Base-by-base conservation (phyloP, 2,888 invertebrate species). In the Horisme vitalbata region DNA sequence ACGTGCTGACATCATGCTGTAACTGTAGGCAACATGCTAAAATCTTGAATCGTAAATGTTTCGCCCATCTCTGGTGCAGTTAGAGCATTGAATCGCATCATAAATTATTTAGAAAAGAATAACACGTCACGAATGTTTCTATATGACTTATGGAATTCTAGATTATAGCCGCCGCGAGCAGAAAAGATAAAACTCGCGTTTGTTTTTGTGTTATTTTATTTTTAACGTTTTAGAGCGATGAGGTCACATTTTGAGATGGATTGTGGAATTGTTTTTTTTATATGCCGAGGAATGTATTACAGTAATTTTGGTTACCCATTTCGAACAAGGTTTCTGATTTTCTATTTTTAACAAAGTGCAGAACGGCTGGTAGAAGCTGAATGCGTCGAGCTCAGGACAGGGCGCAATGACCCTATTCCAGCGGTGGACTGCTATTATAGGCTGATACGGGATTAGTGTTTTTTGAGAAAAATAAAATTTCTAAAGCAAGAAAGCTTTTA, bases 81-180 rank as follows among this genome's bases (percentile, higher is more conserved):
- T 41, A 8, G 20, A 35, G 45, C 38, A 41, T 49, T 41, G 37
- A 51, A 49, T 48, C 23, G 34, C 32, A 35, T 46, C 47, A 41
- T 57, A 57, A 54, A 57, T 54, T 45, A 39, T 34, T 35, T n/a
- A 32, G 12, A 11, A 44, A 51, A 53, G 43, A 48, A 52, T 54
- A 54, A 54, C 52, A 49, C 45, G 41, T 51, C 53, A 57, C 45
- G 39, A 41, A 43, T 36, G 41, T 50, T 45, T 24, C 38, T 35
- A 18, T 38, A 39, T 54, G 51, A 51, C 35, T 56, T 51, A 53
- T 48, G 45, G 37, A 45, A 49, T 51, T 45, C 35, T 4, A n/a
- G 30, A 35, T 36, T 48, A 39, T 51, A 51, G 39, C 5, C 12
- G 12, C 33, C 13, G 13, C 38, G 14, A 38, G 38, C 30, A 48